Evolutionary conservation across 2,113 vertebrate species (phyloP), one percentile per base, ranked within the genome.

Genomic region (Phoxinus phoxinus): DNA sequence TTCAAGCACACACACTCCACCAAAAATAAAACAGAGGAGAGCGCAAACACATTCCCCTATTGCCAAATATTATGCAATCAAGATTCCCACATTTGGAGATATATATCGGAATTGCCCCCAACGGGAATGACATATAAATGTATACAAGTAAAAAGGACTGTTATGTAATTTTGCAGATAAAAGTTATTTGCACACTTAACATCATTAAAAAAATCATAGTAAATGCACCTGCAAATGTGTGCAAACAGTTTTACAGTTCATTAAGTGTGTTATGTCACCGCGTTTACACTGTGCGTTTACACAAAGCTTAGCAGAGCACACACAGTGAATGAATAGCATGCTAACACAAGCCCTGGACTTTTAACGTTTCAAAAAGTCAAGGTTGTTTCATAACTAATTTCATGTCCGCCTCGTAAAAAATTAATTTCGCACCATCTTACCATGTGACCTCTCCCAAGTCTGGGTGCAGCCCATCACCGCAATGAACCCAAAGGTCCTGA

Each of bases 251-350:
- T 58, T n/a, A 61, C 9, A 4, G 11, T 61, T 79, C 35, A 79
- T 44, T 25, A 44, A 63, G 58, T 78, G 27, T 15, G 6, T 78
- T 61, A 9, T 41, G 35, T n/a, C 23, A n/a, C 53, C 17, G n/a
- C 2, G 1, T 63, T 63, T 80, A 80, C 56, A 61, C n/a, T 48
- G 78, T 81, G 78, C n/a, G n/a, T n/a, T n/a, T 65, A 61, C 37
- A 65, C 9, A 46, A 27, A 19, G 59, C 78, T 65, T 65, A 81
- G 21, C 78, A 48, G 25, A 46, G n/a, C 21, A 65, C 25, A 65
- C 23, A 81, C 7, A 5, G 15, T 21, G 7, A 46, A 46, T 65
- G 15, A 81, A 63, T 30, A 46, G 59, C 41, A 12, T 10, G 13
- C 37, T 10, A 25, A n/a, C n/a, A 65, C 37, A 30, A 30, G 15